Evolutionary conservation across 2,797 vertebrate genomes (phyloP), one percentile per base, ranked within the genome.

Genomic region (Lithobates sylvaticus): DNA sequence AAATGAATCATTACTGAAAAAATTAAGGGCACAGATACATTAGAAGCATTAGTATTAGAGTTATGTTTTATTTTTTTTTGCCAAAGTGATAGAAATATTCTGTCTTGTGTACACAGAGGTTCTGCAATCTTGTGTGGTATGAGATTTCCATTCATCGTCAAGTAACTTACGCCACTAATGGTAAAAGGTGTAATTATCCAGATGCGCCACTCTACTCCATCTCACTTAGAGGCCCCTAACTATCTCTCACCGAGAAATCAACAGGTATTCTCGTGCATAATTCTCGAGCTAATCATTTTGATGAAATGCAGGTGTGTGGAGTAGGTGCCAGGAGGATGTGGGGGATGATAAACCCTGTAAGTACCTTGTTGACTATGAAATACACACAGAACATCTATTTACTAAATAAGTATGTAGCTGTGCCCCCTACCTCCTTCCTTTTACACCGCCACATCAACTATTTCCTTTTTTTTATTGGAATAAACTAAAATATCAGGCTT

Each of bases 111-210:
- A 54, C 65, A 34, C 65, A 34, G 44, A 39, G 67, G 7, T n/a
- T 79, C 64, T 78, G 15, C 39, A 42, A 5, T 67, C n/a, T 68
- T 42, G 16, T 44, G 64, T 47, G 50, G 23, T 39, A 81, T 34
- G 23, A 36, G 68, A 72, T 72, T 81, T 58, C 47, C 32, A 81
- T 81, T 72, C 32, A 68, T 68, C 26, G 7, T 27, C 47, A 34
- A n/a, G 18, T 50, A 50, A 50, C 78, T 16, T 36, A 34, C 32
- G 58, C 29, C 71, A 27, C 79, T 61, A 81, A 81, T 61, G 47
- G 68, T 72, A 81, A 72, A 72, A 72, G 69, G 68, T 81, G n/a
- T 61, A 71, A 81, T 81, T 81, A 81, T 81, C 27, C 10, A 54
- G 67, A 32, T 26, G 44, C 23, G 5, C 44, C 68, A 36, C 78